Conservation (phyloP, 2,888 invertebrate genomes). For the Melipona bicolor region DNA sequence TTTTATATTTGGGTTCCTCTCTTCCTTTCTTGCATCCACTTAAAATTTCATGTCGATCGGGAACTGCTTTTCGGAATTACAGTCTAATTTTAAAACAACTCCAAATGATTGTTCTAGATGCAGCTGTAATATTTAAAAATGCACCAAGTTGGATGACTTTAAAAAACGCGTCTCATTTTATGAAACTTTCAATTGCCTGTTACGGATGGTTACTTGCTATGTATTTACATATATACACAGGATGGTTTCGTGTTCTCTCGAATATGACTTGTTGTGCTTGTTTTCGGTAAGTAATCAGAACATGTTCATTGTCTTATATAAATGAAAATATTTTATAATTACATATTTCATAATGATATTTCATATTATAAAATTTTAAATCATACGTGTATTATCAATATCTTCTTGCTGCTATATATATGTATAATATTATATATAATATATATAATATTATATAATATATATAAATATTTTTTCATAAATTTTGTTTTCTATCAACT, state of each 20-base stretch:
- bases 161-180: slow-evolving; percentile 90
- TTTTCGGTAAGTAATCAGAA: slow-evolving; percentile 85
- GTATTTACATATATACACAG: slow-evolving; percentile 90
- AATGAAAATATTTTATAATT: neutral
- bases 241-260: slow-evolving; percentile 89
- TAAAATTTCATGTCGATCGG: too few relatives aligned
- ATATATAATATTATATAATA: too few relatives aligned
- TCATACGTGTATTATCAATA: too few relatives aligned
- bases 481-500: too few relatives aligned
- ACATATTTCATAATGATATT: too few relatives aligned
- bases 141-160: slow-evolving; percentile 93
- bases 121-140: slow-evolving; percentile 86
- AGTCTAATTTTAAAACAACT: neutral
- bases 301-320: neutral
- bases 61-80: too few relatives aligned
- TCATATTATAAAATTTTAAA: too few relatives aligned
- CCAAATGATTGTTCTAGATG: slow-evolving; percentile 82
- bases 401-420: too few relatives aligned
- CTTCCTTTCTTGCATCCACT: too few relatives aligned
- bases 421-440: too few relatives aligned
- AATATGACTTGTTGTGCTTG: slow-evolving; percentile 90
- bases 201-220: slow-evolving; percentile 96
- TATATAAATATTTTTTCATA: too few relatives aligned
- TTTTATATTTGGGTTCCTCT: too few relatives aligned
- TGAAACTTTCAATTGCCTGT: slow-evolving; percentile 92